Evolutionary conservation across 2,113 vertebrate genomes (phyloP).

Genomic region (Varanus salvator): DNA sequence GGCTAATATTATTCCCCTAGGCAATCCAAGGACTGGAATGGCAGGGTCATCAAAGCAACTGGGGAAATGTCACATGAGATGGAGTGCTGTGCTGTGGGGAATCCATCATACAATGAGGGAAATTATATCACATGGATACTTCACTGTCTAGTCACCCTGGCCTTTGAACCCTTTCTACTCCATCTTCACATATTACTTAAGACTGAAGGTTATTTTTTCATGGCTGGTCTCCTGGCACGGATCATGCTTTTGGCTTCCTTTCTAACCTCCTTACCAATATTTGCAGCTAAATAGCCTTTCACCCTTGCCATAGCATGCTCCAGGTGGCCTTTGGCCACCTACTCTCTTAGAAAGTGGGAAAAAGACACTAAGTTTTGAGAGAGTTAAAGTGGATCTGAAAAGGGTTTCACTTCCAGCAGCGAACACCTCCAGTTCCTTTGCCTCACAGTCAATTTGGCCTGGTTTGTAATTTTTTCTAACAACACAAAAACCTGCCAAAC

Average conservation of each 20-base stretch:
- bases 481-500: neutral
- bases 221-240: no score
- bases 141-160: neutral
- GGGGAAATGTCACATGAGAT: neutral
- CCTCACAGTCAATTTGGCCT: neutral
- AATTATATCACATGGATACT: neutral
- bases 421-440: neutral
- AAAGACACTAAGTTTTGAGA: neutral
- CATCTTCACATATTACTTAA: neutral
- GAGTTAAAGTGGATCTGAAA: neutral
- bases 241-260: neutral
- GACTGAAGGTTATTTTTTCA: neutral
- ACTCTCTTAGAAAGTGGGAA: neutral
- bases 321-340: neutral
- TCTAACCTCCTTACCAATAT: neutral
- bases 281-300: neutral
- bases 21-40: neutral
- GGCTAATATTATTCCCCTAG: neutral
- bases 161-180: neutral
- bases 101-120: neutral
- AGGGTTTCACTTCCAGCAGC: neutral
- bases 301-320: neutral
- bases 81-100: no score
- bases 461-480: neutral
- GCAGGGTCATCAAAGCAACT: neutral